Evolutionary conservation across 2,888 invertebrate genomes (phyloP).

Genomic region (Ephialtes manifestator): DNA sequence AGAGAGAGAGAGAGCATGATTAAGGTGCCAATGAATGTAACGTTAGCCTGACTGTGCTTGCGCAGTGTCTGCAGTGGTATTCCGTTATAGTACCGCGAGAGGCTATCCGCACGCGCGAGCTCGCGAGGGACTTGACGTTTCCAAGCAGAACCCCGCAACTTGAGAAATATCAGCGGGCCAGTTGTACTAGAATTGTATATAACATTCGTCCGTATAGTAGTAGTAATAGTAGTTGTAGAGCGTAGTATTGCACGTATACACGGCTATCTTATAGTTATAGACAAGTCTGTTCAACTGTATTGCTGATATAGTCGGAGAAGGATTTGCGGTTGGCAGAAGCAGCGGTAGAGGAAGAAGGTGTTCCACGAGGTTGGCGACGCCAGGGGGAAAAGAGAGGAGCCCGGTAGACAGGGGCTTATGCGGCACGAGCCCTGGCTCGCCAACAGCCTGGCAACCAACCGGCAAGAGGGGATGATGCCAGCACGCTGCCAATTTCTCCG

Average conservation of each 20-base stretch:
- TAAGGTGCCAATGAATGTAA: constrained; percentile 41
- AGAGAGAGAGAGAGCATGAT: neutral
- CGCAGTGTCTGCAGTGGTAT: constrained; percentile 63
- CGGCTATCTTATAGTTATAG: constrained; percentile 9
- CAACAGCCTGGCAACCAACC: constrained; percentile 54
- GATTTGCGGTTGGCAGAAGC: constrained; percentile 49
- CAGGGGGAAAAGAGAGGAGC: constrained; percentile 10
- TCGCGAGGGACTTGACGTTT: constrained; percentile 27
- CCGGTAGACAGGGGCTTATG: constrained; percentile 48
- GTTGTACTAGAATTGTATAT: constrained; percentile 12
- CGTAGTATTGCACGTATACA: neutral
- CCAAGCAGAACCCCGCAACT: neutral
- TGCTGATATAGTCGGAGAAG: constrained; percentile 9
- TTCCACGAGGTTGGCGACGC: constrained; percentile 33
- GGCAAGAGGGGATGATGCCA: constrained; percentile 29
- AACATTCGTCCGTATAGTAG: neutral
- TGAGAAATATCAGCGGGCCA: constrained; percentile 22
- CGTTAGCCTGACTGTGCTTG: constrained; percentile 25
- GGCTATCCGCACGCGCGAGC: constrained; percentile 8
- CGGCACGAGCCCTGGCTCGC: constrained; percentile 51
- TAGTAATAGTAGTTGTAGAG: neutral
- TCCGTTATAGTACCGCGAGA: constrained; percentile 31
- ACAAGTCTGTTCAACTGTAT: neutral
- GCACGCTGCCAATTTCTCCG: constrained; percentile 62
- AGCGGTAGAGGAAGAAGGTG: constrained; percentile 30